Conservation (phyloP, 2,888 invertebrate genomes). For the Tenthredo amoena region DNA sequence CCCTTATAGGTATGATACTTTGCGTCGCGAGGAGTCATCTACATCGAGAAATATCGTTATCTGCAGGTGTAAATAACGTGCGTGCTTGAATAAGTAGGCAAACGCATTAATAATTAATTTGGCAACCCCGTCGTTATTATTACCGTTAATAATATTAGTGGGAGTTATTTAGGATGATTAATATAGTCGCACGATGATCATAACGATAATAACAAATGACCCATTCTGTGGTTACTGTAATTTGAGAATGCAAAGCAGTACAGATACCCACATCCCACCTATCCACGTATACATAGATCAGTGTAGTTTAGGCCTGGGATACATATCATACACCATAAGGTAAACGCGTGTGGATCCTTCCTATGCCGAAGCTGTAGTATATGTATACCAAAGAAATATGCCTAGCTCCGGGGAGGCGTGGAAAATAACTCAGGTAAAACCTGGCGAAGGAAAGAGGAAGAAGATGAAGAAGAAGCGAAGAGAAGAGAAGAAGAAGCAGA, state of each 20-base stretch:
- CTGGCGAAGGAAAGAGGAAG: constrained; percentile 16
- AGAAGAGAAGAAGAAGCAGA: not conserved
- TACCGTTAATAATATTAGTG: not conserved
- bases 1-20: not conserved
- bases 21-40: not conserved
- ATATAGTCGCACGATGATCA: constrained; percentile 9
- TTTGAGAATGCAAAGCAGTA: constrained; percentile 17
- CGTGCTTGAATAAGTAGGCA: not conserved
- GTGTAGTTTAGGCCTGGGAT: not conserved
- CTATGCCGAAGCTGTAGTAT: not conserved
- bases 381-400: not conserved
- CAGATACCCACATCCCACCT: not conserved
- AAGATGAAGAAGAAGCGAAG: constrained; percentile 40
- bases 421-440: constrained; percentile 46
- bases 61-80: not conserved
- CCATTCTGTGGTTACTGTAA: constrained; percentile 8
- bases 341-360: constrained; percentile 7
- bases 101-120: constrained; percentile 17
- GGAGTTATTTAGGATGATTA: constrained; percentile 7
- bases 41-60: not conserved
- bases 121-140: constrained; percentile 3
- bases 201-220: constrained; percentile 15
- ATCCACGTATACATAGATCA: not conserved
- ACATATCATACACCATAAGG: constrained; percentile 38
- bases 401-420: constrained; percentile 16